Percentiles rank a stretch among this genome's conserved stretches.
These are phyloP conservation scores for Strix uralensis DNA, from an alignment of 2,113 vertebrate species.

Conservation along the genomic window DNA sequence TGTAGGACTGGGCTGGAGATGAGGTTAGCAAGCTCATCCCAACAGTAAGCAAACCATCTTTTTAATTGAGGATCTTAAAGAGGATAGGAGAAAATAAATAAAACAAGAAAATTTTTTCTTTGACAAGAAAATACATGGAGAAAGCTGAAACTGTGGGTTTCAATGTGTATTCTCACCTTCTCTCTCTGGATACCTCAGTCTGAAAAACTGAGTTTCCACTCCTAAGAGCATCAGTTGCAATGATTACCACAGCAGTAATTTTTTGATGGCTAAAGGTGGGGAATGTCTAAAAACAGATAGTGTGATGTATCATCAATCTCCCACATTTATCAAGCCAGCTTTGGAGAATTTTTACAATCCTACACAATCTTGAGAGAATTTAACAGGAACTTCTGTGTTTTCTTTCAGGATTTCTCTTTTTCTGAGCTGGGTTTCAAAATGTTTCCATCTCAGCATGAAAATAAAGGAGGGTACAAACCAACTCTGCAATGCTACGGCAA, in stretches of 20 bases:
- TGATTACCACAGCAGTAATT: not conserved
- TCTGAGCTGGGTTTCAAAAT: not conserved
- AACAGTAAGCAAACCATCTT: not conserved
- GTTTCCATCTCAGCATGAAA: not conserved
- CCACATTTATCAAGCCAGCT: not conserved
- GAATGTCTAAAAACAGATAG: not conserved
- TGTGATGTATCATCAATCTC: not conserved
- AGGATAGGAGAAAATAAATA: not conserved
- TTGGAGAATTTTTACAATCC: not conserved
- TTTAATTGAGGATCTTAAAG: not conserved
- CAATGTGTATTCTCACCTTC: not conserved
- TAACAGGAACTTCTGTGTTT: not conserved
- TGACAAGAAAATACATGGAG: not conserved
- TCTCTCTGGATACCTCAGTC: not conserved
- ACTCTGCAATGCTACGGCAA: not conserved
- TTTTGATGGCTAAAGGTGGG: not conserved
- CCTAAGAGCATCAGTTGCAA: not conserved
- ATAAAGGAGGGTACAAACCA: not conserved
- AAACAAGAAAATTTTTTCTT: not conserved
- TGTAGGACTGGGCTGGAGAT: not conserved
- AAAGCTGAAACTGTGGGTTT: not conserved
- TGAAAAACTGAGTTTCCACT: not conserved
- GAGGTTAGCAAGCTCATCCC: not conserved
- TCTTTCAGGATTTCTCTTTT: not conserved
- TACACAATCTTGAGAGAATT: not conserved